Evolutionary conservation across 1,140 invertebrate species (phyloP).

Genomic region (Arctopsyche grandis): DNA sequence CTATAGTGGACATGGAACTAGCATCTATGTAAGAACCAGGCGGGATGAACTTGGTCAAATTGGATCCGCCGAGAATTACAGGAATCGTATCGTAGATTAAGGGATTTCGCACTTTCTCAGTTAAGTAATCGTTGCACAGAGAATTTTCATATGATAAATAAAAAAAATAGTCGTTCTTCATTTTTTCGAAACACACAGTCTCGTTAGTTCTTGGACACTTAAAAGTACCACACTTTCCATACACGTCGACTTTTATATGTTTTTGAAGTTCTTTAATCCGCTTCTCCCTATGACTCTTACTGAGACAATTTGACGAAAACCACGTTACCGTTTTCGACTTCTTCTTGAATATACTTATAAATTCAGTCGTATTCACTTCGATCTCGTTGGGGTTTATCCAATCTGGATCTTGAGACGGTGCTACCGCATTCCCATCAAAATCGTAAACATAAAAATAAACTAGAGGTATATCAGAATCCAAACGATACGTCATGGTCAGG

Average conservation of each 20-base stretch:
- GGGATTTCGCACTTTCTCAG: constrained; percentile 68
- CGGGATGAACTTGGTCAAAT: constrained; percentile 67
- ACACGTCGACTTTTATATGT: constrained; percentile 73
- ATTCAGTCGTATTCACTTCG: not conserved
- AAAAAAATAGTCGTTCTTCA: constrained; percentile 69
- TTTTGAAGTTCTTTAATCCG: constrained; percentile 67
- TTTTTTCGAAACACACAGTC: constrained; percentile 59
- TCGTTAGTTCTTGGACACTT: constrained; percentile 57
- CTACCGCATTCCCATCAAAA: constrained; percentile 50
- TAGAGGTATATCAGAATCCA: constrained; percentile 71
- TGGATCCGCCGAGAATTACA: constrained; percentile 67
- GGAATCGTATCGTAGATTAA: constrained; percentile 64
- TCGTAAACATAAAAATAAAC: constrained; percentile 67
- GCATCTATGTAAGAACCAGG: constrained; percentile 71
- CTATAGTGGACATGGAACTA: constrained; percentile 63
- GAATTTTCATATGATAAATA: constrained; percentile 74
- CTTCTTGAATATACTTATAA: constrained; percentile 31
- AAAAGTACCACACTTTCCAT: constrained; percentile 68
- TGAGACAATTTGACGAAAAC: constrained; percentile 72
- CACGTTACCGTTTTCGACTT: constrained; percentile 67
- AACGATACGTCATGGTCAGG: constrained; percentile 71
- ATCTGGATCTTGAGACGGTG: constrained; percentile 50
- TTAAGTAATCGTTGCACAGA: constrained; percentile 67
- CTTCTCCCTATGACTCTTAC: constrained; percentile 65
- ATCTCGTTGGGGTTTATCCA: constrained; percentile 23